A percentile compares a stretch with the other conserved stretches of the same genome.
Evolutionary conservation across 2,888 invertebrate species (phyloP).

Genomic region (Mesorhabditis spiculigera): DNA sequence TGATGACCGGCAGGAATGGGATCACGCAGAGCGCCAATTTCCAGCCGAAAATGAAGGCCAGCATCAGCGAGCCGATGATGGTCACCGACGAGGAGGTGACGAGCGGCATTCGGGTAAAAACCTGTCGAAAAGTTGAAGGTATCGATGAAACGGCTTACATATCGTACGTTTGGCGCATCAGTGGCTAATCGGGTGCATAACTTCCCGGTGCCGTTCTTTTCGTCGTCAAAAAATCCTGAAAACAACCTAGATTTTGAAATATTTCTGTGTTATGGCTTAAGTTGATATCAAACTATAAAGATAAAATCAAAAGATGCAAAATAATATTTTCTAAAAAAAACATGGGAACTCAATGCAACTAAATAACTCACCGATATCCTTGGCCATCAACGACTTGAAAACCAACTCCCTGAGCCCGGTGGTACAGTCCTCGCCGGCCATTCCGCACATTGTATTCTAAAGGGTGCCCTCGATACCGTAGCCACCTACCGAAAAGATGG

Average conservation of each 20-base stretch:
- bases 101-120: slow-evolving; percentile 58
- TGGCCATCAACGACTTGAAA: slow-evolving; percentile 60
- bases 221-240: slow-evolving; percentile 60
- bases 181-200: slow-evolving; percentile 60
- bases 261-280: too few species aligned
- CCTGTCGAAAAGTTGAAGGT: slow-evolving; percentile 17
- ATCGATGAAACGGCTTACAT: slow-evolving; percentile 43
- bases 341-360: too few species aligned
- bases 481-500: slow-evolving; percentile 56
- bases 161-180: slow-evolving; percentile 61
- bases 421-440: slow-evolving; percentile 56
- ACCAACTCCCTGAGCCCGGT: slow-evolving; percentile 59
- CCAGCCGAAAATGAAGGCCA: slow-evolving; percentile 62
- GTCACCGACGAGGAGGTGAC: slow-evolving; percentile 60
- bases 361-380: slow-evolving; percentile 56
- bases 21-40: slow-evolving; percentile 60
- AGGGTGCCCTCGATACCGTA: background rate
- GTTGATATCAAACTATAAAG: too few species aligned
- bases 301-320: too few species aligned
- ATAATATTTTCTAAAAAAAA: too few species aligned
- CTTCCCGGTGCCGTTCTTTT: slow-evolving; percentile 59
- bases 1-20: slow-evolving; percentile 60
- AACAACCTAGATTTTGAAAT: too few species aligned
- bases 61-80: slow-evolving; percentile 59
- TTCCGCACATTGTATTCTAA: slow-evolving; percentile 49